Base-by-base conservation (phyloP, 2,797 vertebrate genomes). In the Emydoidea blandingii region DNA sequence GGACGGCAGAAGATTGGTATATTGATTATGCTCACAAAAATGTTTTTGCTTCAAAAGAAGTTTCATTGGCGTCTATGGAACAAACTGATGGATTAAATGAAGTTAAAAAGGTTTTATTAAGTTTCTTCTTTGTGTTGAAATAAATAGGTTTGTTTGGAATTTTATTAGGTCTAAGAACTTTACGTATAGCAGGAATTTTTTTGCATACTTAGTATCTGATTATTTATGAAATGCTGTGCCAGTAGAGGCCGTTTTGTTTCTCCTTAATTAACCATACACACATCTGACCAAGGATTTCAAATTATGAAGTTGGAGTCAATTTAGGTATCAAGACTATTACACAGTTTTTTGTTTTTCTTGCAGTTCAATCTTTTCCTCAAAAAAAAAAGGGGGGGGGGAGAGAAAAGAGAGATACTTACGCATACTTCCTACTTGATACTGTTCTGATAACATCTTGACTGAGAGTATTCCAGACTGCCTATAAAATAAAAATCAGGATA, bases 381-480 rank as follows among this genome's bases (percentile, higher is more conserved):
- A 68, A 3, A 3, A 94, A 96, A 68, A 3, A 8, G 89, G 44
- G 44, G 44, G 47, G 23, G 25, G 37, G 6, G 6, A 23, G 3
- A 18, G 21, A 21, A 18, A 8, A 18, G 11, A 59, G 57, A 62
- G 12, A 93, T 79, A 99, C 99, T 99, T 95, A 99, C 99, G 98
- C 99, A 97, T 99, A 99, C 91, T 98, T 97, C 85, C 99, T 98
- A 91, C 98, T 99, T 97, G 98, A 98, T 89, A 99, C 96, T 81
- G 97, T 96, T 98, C 98, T 98, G 93, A 99, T 98, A 29, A 98
- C 96, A 54, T 99, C 98, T 53, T 98, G 98, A 94, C 98, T 98
- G 97, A 99, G 97, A 41, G 98, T 98, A 93, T 98, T 99, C 99
- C 99, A 99, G 74, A 98, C 98, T 1, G 98, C 98, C 99, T 99